Percentiles rank a stretch among this genome's conserved stretches.
Conservation (phyloP, 2,888 invertebrate genomes). For the Drosophila dives region DNA sequence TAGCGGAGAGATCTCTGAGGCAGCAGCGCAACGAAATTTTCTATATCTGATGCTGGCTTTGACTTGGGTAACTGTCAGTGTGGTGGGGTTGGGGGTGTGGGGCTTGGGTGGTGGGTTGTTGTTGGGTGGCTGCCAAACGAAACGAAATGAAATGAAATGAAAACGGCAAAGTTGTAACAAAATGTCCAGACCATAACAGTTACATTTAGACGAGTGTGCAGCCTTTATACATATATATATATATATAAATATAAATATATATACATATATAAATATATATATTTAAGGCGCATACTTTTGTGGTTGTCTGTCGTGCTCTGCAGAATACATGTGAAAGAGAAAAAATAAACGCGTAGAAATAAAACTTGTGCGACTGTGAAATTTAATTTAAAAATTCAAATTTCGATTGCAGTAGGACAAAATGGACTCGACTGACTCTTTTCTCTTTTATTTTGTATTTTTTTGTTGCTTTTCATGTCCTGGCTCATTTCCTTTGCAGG, state of each 20-base stretch:
- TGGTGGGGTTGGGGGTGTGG: too few relatives aligned
- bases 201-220: slow-evolving; percentile 56
- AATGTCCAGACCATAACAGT: slow-evolving; percentile 71
- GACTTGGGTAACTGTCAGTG: slow-evolving; percentile 54
- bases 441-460: slow-evolving; percentile 8
- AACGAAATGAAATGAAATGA: slow-evolving; percentile 43
- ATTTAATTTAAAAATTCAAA: slow-evolving; percentile 80
- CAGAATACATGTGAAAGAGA: slow-evolving; percentile 5
- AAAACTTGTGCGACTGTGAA: slow-evolving; percentile 58
- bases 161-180: slow-evolving; percentile 41
- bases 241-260: background rate
- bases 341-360: slow-evolving; percentile 2
- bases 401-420: slow-evolving; percentile 44
- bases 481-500: slow-evolving; percentile 57
- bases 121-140: slow-evolving; percentile 28
- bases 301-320: slow-evolving; percentile 7
- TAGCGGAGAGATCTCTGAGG: slow-evolving; percentile 68
- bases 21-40: slow-evolving; percentile 71
- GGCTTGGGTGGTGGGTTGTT: slow-evolving; percentile 1
- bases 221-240: background rate
- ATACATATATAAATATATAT: slow-evolving; percentile 13
- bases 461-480: slow-evolving; percentile 42
- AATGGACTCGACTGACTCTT: slow-evolving; percentile 37
- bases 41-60: slow-evolving; percentile 76
- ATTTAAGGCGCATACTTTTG: slow-evolving; percentile 5